Conservation (phyloP, 2,888 invertebrate genomes). For the Apodemia hepburni region DNA sequence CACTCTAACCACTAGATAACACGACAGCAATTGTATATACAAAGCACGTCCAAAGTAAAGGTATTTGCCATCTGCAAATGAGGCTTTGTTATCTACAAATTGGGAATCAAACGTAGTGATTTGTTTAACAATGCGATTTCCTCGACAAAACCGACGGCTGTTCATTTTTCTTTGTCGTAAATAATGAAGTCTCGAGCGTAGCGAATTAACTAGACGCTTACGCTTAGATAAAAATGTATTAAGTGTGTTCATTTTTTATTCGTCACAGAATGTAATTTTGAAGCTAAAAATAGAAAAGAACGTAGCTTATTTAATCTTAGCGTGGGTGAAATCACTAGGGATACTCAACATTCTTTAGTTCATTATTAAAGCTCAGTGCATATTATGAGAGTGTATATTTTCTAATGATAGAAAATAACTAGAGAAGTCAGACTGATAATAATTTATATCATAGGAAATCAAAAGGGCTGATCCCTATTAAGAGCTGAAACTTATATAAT, state of each 20-base stretch:
- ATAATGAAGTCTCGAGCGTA: constrained; percentile 5
- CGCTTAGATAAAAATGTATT: constrained; percentile 5
- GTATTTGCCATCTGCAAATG: background rate
- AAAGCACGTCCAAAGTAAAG: background rate
- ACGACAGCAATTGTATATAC: background rate
- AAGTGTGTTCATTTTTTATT: constrained; percentile 3
- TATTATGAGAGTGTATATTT: too few species aligned
- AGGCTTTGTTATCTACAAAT: background rate
- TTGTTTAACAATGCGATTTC: constrained; percentile 4
- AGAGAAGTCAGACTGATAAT: too few species aligned
- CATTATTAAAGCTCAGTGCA: too few species aligned
- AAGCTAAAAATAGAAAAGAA: background rate
- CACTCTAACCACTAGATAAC: too few species aligned
- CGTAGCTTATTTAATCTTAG: constrained; percentile 6
- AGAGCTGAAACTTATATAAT: too few species aligned
- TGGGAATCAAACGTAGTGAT: constrained; percentile 6
- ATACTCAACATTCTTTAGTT: background rate
- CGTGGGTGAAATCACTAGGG: background rate
- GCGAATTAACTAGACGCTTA: background rate
- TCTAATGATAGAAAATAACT: too few species aligned
- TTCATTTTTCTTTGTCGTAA: constrained; percentile 5
- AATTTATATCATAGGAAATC: too few species aligned
- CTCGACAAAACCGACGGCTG: constrained; percentile 1
- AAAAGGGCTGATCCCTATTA: too few species aligned
- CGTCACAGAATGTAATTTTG: background rate